phyloP scores from a whole-genome alignment of 2,113 vertebrate genomes.

The Eulacestoma nigropectus region DNA sequence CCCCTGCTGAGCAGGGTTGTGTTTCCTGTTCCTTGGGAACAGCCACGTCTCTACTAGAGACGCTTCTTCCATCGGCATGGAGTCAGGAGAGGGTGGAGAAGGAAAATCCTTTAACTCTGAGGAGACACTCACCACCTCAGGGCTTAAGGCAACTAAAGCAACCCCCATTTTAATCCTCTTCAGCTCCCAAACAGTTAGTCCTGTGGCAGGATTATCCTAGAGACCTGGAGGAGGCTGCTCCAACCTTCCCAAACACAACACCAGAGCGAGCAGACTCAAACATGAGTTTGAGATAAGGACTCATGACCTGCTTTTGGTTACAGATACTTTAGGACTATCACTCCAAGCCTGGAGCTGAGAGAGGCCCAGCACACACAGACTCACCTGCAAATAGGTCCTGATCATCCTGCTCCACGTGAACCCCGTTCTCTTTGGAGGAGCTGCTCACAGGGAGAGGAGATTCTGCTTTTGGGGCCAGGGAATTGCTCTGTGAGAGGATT shows the following conservation, averaged over 20 bases:
- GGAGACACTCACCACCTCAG: not conserved
- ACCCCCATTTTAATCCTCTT: not conserved
- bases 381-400: conserved; percentile 89
- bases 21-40: not conserved
- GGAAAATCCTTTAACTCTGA: not conserved
- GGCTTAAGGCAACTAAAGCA: not conserved
- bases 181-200: not conserved
- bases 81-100: not conserved
- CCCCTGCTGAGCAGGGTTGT: not conserved
- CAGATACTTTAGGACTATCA: not conserved
- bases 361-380: not conserved
- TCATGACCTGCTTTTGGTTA: not conserved
- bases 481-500: conserved; percentile 55
- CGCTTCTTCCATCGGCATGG: not conserved
- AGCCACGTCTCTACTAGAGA: not conserved
- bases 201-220: not conserved
- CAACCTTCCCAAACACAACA: rapidly evolving
- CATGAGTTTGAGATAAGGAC: not conserved
- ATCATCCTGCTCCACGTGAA: conserved; percentile 83
- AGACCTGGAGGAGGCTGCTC: not conserved
- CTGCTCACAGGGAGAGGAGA: conserved; percentile 44
- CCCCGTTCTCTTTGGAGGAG: conserved; percentile 82
- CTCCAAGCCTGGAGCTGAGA: not conserved
- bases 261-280: not conserved
- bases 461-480: conserved; percentile 14